Percentiles rank a stretch among this genome's conserved stretches.
These are phyloP conservation scores for Stichodactyla mertensii DNA, from an alignment of 64 coral and sea anemone species.

Conservation along the genomic window DNA sequence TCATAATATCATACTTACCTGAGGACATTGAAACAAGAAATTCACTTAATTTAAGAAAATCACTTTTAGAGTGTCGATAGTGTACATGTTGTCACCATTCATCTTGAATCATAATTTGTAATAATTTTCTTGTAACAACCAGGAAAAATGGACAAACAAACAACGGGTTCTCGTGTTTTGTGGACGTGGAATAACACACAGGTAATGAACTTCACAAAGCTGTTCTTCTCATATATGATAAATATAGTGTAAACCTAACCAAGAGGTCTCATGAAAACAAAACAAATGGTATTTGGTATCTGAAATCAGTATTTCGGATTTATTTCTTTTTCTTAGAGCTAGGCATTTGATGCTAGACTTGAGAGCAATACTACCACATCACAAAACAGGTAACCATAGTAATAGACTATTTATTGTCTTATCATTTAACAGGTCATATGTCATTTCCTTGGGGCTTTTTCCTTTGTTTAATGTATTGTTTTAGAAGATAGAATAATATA, in stretches of 20 bases:
- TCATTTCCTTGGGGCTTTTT: too few species aligned
- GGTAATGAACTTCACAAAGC: slow-evolving; percentile 28
- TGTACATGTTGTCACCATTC: too few species aligned
- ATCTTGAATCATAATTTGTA: neutral
- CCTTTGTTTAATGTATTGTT: neutral
- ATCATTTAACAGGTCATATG: too few species aligned
- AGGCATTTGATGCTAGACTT: slow-evolving; percentile 96
- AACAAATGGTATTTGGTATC: neutral
- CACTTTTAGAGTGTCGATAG: too few species aligned
- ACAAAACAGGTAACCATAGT: slow-evolving; percentile 74
- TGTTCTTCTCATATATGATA: too few species aligned
- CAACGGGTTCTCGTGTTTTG: slow-evolving; percentile 92
- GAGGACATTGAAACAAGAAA: too few species aligned
- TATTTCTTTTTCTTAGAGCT: slow-evolving; percentile 47
- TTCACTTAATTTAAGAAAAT: too few species aligned
- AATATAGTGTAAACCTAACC: too few species aligned
- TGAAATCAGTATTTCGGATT: neutral
- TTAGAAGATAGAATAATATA: too few species aligned
- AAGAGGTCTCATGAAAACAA: too few species aligned
- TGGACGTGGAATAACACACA: slow-evolving; percentile 94
- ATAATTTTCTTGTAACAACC: neutral
- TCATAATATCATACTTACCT: too few species aligned
- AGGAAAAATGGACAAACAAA: slow-evolving; percentile 96
- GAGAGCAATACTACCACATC: slow-evolving; percentile 70
- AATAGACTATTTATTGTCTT: neutral